A percentile compares a stretch with the other conserved stretches of the same genome.
phyloP scores from a whole-genome alignment of 2,888 invertebrate genomes.

The Xanthostigma xanthostigma region DNA sequence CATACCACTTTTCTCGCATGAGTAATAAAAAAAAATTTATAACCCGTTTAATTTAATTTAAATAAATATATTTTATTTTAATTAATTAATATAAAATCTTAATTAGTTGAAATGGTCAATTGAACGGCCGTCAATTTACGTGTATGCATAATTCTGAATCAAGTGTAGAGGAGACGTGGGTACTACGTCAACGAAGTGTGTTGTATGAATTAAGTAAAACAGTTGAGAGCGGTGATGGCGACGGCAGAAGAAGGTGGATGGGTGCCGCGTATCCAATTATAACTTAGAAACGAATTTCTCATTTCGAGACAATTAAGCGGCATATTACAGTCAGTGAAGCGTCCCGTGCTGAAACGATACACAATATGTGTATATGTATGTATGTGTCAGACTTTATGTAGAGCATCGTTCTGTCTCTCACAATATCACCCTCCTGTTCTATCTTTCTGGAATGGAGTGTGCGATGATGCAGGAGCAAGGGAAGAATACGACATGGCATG shows the following conservation, averaged over 20 bases:
- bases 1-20: too few relatives aligned
- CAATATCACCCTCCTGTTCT: too few relatives aligned
- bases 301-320: constrained; percentile 39
- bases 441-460: too few relatives aligned
- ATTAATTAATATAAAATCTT: too few relatives aligned
- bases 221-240: constrained; percentile 6
- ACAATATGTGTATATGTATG: too few relatives aligned
- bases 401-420: too few relatives aligned
- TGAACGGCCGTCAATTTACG: background rate
- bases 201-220: too few relatives aligned
- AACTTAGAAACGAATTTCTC: constrained; percentile 39
- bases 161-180: background rate
- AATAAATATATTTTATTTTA: too few relatives aligned
- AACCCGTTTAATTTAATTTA: too few relatives aligned
- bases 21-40: too few relatives aligned
- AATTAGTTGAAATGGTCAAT: too few relatives aligned
- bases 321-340: constrained; percentile 35
- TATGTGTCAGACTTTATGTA: too few relatives aligned
- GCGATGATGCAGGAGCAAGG: constrained; percentile 4
- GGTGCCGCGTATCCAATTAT: constrained; percentile 34
- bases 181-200: background rate
- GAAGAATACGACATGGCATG: constrained; percentile 14
- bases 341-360: constrained; percentile 14
- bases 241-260: constrained; percentile 15
- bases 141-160: background rate